Evolutionary conservation across 2,888 invertebrate species (phyloP).

Genomic region (Agapostemon virescens): DNA sequence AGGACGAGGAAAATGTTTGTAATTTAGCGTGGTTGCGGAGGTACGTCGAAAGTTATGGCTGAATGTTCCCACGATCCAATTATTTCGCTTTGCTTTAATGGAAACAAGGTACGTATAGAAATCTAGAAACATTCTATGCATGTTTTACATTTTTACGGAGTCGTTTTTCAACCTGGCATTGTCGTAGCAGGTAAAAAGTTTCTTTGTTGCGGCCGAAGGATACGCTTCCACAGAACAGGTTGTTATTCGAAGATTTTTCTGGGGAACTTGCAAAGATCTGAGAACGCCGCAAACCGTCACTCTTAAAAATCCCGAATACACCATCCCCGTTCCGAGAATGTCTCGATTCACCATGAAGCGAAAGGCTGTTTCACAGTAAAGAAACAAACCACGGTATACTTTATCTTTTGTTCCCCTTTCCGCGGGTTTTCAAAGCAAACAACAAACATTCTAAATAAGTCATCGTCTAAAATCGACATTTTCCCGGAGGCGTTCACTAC

Average conservation of each 20-base stretch:
- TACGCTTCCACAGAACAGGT: constrained; percentile 32
- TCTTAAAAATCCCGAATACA: constrained; percentile 46
- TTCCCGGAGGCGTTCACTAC: background rate
- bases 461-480: constrained; percentile 22
- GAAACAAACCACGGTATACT: constrained; percentile 36
- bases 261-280: constrained; percentile 35
- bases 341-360: constrained; percentile 52
- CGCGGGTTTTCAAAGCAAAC: constrained; percentile 31
- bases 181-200: constrained; percentile 15
- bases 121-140: background rate
- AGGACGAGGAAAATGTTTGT: background rate
- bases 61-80: constrained; percentile 2
- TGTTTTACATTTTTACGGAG: background rate
- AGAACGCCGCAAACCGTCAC: constrained; percentile 36
- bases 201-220: constrained; percentile 36
- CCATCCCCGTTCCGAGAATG: constrained; percentile 35
- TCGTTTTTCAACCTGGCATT: constrained; percentile 5
- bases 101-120: background rate
- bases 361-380: constrained; percentile 47
- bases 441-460: constrained; percentile 43
- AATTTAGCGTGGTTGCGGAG: background rate
- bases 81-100: constrained; percentile 4
- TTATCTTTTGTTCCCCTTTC: constrained; percentile 31
- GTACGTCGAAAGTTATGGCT: background rate
- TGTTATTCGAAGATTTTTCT: constrained; percentile 48